Percentiles rank a stretch among this genome's conserved stretches.
phyloP scores from a whole-genome alignment of 2,113 vertebrate genomes.

The Heteronetta atricapilla region DNA sequence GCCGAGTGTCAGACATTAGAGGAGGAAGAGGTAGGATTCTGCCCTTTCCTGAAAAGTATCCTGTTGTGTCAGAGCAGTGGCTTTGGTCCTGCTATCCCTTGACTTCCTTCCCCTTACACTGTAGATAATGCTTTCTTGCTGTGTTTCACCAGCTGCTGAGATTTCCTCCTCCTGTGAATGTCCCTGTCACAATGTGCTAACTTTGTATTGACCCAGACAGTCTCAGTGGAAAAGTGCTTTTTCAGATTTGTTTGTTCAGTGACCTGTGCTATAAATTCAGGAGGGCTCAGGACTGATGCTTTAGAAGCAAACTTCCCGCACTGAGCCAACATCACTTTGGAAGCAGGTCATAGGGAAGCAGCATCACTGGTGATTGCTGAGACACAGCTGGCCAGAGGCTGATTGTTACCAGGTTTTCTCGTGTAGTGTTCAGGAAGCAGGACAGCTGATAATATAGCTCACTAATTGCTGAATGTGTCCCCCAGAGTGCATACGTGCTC shows the following conservation, averaged over 20 bases:
- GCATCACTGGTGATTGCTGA: not conserved
- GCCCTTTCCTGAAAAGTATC: not conserved
- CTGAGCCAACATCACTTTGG: not conserved
- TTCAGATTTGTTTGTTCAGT: not conserved
- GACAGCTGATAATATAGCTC: not conserved
- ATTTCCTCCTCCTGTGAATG: not conserved
- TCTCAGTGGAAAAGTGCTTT: not conserved
- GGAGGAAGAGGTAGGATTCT: slow-evolving; percentile 69
- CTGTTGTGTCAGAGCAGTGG: not conserved
- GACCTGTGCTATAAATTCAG: not conserved
- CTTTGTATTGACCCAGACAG: not conserved
- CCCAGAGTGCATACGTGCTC: not conserved
- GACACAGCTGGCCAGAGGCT: not conserved
- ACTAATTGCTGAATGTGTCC: not conserved
- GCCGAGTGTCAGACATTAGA: slow-evolving; percentile 38
- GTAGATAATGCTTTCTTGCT: not conserved
- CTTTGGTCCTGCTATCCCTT: not conserved
- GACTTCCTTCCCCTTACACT: not conserved
- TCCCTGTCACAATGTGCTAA: not conserved
- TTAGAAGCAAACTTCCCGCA: not conserved
- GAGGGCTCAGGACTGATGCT: not conserved
- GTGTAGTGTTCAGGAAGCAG: not conserved
- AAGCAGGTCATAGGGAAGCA: not conserved
- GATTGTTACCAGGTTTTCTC: not conserved
- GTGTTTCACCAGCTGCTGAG: not conserved